A percentile compares a stretch with the other conserved stretches of the same genome.
Conservation (phyloP, 1,140 invertebrate species). For the Trichonephila clavata region DNA sequence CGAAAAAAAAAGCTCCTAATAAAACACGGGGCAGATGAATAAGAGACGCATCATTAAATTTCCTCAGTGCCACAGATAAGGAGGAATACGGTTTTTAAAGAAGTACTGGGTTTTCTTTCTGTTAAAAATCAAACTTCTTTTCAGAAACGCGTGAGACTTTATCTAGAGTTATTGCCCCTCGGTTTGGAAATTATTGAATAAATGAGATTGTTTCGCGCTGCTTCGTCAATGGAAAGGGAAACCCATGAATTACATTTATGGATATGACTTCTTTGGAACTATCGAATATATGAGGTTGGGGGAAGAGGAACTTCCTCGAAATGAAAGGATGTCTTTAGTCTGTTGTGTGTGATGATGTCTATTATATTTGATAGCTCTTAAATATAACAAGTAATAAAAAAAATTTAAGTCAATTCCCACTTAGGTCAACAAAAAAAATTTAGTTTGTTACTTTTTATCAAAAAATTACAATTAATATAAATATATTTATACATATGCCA, state of each 20-base stretch:
- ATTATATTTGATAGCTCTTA: too few species aligned
- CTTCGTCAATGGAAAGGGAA: conserved; percentile 50
- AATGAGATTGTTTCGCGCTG: conserved; percentile 58
- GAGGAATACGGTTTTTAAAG: conserved; percentile 36
- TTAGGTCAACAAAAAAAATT: too few species aligned
- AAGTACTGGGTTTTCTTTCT: not conserved
- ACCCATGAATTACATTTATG: conserved; percentile 64
- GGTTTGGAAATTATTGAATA: conserved; percentile 66
- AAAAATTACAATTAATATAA: too few species aligned
- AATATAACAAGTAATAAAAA: too few species aligned
- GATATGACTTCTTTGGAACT: conserved; percentile 70
- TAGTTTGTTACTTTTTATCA: too few species aligned
- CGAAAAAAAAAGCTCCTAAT: conserved; percentile 48
- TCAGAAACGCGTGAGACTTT: conserved; percentile 29
- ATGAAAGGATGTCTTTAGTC: too few species aligned
- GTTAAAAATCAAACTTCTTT: conserved; percentile 69
- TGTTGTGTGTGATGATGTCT: too few species aligned
- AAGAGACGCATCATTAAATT: conserved; percentile 72
- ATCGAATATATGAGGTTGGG: not conserved
- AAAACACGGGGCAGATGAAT: conserved; percentile 60
- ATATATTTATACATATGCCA: too few species aligned
- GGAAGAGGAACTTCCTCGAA: too few species aligned
- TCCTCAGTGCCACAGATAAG: conserved; percentile 57
- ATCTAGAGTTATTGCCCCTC: conserved; percentile 58
- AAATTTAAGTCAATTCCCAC: too few species aligned